These are phyloP conservation scores for Catostomus latipinnis DNA, from an alignment of 2,797 vertebrate species.

Conservation along the genomic window DNA sequence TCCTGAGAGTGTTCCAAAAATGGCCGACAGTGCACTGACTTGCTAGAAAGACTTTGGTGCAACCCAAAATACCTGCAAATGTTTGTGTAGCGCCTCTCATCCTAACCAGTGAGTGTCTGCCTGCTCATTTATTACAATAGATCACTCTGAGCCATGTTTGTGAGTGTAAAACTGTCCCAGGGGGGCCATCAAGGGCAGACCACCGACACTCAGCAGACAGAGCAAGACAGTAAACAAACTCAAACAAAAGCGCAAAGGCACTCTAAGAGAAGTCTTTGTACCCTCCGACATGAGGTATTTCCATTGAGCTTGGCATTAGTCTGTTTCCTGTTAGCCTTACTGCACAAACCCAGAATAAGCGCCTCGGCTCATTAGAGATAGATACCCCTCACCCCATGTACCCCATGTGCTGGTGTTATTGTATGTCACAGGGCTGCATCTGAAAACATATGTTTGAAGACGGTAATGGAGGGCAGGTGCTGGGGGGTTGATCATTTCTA, in stretches of 20 bases:
- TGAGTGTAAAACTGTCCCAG: slow-evolving; percentile 59
- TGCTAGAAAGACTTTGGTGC: too few relatives aligned
- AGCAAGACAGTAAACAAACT: slow-evolving; percentile 62
- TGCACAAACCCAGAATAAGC: slow-evolving; percentile 45
- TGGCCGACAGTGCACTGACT: too few relatives aligned
- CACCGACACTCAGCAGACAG: slow-evolving; percentile 80
- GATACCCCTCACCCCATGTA: slow-evolving; percentile 31
- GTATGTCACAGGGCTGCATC: slow-evolving; percentile 33
- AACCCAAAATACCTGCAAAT: slow-evolving; percentile 4
- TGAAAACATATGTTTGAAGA: slow-evolving; percentile 53
- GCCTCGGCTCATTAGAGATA: slow-evolving; percentile 50
- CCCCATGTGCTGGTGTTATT: slow-evolving; percentile 33
- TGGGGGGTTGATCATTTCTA: slow-evolving; percentile 10
- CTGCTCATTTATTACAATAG: slow-evolving; percentile 61
- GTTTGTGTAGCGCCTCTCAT: background rate
- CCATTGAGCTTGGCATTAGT: slow-evolving; percentile 55
- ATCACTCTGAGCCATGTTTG: slow-evolving; percentile 47
- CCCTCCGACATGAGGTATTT: slow-evolving; percentile 50
- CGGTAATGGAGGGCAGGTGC: slow-evolving; percentile 52
- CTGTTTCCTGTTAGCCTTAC: slow-evolving; percentile 51
- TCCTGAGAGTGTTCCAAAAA: too few relatives aligned
- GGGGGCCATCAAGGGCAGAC: slow-evolving; percentile 68
- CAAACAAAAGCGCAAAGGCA: slow-evolving; percentile 87
- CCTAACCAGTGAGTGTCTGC: slow-evolving; percentile 47
- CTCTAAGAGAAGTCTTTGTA: slow-evolving; percentile 77